Conservation (phyloP, 1,140 invertebrate species). For the Dendrolimus kikuchii region DNA sequence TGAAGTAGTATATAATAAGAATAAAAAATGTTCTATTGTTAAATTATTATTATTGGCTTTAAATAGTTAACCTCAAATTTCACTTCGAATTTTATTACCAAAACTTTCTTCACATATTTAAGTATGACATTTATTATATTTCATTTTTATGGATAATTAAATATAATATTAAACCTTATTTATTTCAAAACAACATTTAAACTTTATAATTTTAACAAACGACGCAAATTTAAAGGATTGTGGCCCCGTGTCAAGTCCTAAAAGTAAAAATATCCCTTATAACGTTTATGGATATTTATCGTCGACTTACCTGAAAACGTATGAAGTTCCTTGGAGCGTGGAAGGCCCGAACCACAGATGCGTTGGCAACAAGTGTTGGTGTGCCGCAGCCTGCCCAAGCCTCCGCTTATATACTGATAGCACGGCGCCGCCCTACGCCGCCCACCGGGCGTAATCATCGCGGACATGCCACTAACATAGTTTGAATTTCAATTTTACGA, state of each 20-base stretch:
- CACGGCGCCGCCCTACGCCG: slow-evolving; percentile 39
- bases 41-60: not conserved
- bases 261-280: slow-evolving; percentile 2
- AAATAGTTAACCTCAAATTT: not conserved
- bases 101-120: not conserved
- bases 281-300: not conserved
- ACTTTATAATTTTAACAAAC: too few species aligned
- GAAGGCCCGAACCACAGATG: slow-evolving; percentile 20
- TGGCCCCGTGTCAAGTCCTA: not conserved
- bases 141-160: too few species aligned
- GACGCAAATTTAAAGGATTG: too few species aligned
- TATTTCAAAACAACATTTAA: too few species aligned
- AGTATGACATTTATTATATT: not conserved
- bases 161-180: too few species aligned
- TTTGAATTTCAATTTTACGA: slow-evolving; percentile 44
- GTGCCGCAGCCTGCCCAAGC: slow-evolving; percentile 38
- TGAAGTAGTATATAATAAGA: too few species aligned
- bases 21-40: not conserved
- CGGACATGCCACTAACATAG: slow-evolving; percentile 35
- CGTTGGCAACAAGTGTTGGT: slow-evolving; percentile 49
- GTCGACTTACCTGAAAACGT: slow-evolving; percentile 30
- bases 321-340: slow-evolving; percentile 18
- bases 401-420: slow-evolving; percentile 35
- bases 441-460: slow-evolving; percentile 30
- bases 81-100: not conserved